A percentile compares a stretch with the other conserved stretches of the same genome.
Conservation (phyloP, 2,113 vertebrate species). For the Brachirus orientalis region DNA sequence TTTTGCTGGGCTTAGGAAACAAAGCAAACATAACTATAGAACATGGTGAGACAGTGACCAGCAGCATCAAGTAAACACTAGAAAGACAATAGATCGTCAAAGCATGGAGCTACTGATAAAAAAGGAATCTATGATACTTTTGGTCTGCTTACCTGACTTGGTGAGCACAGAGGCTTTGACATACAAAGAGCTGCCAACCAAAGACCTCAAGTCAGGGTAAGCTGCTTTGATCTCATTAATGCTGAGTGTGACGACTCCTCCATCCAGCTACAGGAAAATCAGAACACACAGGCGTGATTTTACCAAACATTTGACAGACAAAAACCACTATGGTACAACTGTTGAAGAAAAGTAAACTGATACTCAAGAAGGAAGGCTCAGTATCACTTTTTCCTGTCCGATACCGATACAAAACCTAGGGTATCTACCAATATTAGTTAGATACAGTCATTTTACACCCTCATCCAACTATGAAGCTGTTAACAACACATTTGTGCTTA, state of each 20-base stretch:
- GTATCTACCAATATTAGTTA: no score
- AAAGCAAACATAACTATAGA: neutral
- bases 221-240: constrained; percentile 70
- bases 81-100: no score
- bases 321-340: neutral
- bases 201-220: constrained; percentile 59
- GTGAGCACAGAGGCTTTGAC: constrained; percentile 82
- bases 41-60: neutral
- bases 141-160: constrained; percentile 61
- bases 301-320: neutral
- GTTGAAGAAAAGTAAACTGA: neutral
- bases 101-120: no score
- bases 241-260: constrained; percentile 64
- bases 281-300: neutral
- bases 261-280: constrained; percentile 65
- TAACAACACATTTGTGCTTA: no score
- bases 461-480: no score
- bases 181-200: constrained; percentile 77
- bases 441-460: no score
- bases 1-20: neutral
- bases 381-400: no score
- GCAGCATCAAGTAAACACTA: no score
- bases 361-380: neutral
- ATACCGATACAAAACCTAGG: no score
- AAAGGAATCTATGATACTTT: neutral